These are phyloP conservation scores for Dysidea cf. avara DNA, from an alignment of 37 sponge, comb jelly and placozoan species.

Conservation along the genomic window DNA sequence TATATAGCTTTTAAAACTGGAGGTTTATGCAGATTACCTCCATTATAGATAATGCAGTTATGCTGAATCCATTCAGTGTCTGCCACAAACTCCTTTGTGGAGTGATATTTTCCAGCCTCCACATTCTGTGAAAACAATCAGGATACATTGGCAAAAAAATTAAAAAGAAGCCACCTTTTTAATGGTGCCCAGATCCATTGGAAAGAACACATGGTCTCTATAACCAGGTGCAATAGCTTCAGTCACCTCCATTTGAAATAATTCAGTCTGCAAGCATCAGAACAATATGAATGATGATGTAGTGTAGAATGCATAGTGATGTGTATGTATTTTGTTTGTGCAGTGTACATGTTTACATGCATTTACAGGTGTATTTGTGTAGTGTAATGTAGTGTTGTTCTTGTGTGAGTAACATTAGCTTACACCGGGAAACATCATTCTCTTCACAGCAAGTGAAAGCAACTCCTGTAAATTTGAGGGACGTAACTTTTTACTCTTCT, in stretches of 20 bases:
- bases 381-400: too few relatives aligned
- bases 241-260: constrained; percentile 81
- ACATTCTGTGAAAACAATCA: constrained; percentile 52
- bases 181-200: constrained; percentile 85
- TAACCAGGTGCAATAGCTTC: constrained; percentile 76
- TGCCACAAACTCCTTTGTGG: constrained; percentile 82
- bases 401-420: too few relatives aligned
- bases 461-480: constrained; percentile 77
- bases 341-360: background rate
- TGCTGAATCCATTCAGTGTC: constrained; percentile 97
- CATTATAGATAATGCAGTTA: constrained; percentile 98
- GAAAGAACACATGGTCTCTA: constrained; percentile 74
- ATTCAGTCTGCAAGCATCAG: constrained; percentile 73
- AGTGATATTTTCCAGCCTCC: constrained; percentile 33
- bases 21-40: constrained; percentile 53
- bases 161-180: constrained; percentile 32
- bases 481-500: constrained; percentile 65
- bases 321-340: too few relatives aligned
- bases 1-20: background rate
- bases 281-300: too few relatives aligned
- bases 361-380: too few relatives aligned
- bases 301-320: too few relatives aligned
- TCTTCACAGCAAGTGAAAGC: constrained; percentile 64
- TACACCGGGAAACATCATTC: constrained; percentile 88
- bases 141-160: background rate